Evolutionary conservation across 2,113 vertebrate species (phyloP), one percentile per base, ranked within the genome.

Genomic region (Struthio camelus): DNA sequence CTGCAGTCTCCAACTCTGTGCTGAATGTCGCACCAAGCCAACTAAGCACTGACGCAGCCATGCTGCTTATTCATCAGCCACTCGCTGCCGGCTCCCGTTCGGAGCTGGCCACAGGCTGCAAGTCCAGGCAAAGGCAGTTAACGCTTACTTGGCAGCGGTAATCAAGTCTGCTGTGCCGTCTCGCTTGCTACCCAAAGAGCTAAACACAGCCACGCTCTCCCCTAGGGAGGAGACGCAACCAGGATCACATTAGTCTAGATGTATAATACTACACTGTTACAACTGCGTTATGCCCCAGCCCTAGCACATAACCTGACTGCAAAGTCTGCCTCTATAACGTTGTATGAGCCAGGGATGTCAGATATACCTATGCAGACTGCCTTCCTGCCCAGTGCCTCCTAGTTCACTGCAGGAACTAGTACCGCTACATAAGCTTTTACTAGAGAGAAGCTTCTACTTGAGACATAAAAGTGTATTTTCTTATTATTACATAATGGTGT

Each of bases 1-100:
- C 0, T 54, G 58, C 44, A 94, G 19, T 0, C 1, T n/a, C 40
- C 6, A 22, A 42, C 71, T 1, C 61, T 69, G 59, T 0, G 0
- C 28, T 38, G 24, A 23, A 38, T 76, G 25, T 28, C 40, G 56
- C 36, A 14, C 8, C 78, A 78, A 80, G 34, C 44, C 48, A 92
- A 8, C 12, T 34, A 67, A 42, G 51, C 38, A 56, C 34, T 66
- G 2, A 1, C 0, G 13, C 64, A 90, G 44, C 42, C 53, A 30
- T 36, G 16, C 4, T 48, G 24, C 23, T 86, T 54, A 7, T 23
- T 66, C 69, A 84, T 36, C n/a, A 85, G 40, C 30, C 30, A 17
- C 38, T 61, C 25, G 34, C 6, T 66, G 30, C 40, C 27, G 50
- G 59, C 48, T 85, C 14, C 51, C 51, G 25, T 25, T 14, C 4